Evolutionary conservation across 64 coral and sea anemone species (phyloP).

Genomic region (Pocillopora damicornis): DNA sequence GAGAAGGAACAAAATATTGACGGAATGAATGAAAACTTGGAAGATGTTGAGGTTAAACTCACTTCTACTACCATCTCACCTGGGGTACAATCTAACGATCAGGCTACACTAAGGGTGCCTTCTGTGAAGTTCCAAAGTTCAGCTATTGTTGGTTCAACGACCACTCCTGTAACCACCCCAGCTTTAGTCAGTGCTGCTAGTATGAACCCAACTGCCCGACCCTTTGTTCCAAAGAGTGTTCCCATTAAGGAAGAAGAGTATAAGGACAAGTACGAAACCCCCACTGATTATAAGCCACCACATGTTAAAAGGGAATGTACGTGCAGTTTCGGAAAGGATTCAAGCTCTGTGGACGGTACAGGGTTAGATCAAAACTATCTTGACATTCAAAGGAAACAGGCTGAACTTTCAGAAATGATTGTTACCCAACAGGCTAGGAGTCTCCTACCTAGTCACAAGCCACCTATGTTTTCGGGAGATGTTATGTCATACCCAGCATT

Average conservation of each 20-base stretch:
- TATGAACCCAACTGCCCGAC: conserved; percentile 8
- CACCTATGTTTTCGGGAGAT: no score
- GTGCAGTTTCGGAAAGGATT: background rate
- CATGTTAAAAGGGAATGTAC: background rate
- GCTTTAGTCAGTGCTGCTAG: background rate
- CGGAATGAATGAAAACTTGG: background rate
- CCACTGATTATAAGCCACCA: background rate
- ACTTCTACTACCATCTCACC: background rate
- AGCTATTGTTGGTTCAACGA: background rate
- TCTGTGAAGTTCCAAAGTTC: no score
- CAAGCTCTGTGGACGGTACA: background rate
- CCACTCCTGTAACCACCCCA: background rate
- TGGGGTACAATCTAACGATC: background rate
- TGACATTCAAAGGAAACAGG: no score
- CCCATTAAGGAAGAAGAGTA: background rate
- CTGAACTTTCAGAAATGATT: no score
- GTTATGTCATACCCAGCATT: no score
- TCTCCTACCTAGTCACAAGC: no score
- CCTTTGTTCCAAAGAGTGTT: conserved; percentile 11
- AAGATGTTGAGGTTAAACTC: conserved; percentile 2
- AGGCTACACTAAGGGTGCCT: background rate
- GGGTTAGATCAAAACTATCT: conserved; percentile 1
- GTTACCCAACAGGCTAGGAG: no score
- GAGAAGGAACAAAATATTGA: conserved; percentile 35
- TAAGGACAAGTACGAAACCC: background rate